Evolutionary conservation across 2,113 vertebrate species (phyloP).

Genomic region (Butorides virescens): DNA sequence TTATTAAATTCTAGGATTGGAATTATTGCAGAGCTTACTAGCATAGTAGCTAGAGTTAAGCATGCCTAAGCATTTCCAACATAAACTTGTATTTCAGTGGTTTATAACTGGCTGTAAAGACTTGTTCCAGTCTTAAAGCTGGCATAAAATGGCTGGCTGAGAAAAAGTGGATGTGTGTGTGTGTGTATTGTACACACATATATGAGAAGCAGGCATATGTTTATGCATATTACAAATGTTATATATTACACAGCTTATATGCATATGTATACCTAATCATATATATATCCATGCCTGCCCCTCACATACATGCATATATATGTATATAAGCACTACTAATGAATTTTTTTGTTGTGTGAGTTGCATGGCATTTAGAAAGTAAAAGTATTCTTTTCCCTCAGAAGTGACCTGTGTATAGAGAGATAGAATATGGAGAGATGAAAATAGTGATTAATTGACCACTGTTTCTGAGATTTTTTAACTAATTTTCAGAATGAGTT

Average conservation of each 20-base stretch:
- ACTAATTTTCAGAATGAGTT: neutral
- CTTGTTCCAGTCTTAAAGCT: conserved; percentile 23
- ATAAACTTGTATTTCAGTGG: conserved; percentile 41
- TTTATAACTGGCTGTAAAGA: conserved; percentile 31
- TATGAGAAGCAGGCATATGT: neutral
- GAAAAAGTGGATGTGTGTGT: neutral
- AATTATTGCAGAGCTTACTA: conserved; percentile 21
- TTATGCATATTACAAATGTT: neutral
- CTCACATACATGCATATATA: neutral
- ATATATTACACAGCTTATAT: neutral
- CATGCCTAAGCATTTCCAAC: conserved; percentile 20
- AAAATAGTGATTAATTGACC: neutral
- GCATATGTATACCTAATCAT: neutral
- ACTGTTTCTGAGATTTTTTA: neutral
- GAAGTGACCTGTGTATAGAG: neutral
- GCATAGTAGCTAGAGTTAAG: conserved; percentile 23
- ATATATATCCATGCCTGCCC: neutral
- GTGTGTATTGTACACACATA: neutral
- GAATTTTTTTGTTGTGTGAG: neutral
- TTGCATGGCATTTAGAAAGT: neutral
- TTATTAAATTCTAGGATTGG: neutral
- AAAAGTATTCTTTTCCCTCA: neutral
- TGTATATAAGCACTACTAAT: neutral
- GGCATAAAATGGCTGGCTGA: neutral
- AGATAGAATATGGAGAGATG: neutral